Base-by-base conservation (phyloP, 2,113 vertebrate species). In the Trogon surrucura region DNA sequence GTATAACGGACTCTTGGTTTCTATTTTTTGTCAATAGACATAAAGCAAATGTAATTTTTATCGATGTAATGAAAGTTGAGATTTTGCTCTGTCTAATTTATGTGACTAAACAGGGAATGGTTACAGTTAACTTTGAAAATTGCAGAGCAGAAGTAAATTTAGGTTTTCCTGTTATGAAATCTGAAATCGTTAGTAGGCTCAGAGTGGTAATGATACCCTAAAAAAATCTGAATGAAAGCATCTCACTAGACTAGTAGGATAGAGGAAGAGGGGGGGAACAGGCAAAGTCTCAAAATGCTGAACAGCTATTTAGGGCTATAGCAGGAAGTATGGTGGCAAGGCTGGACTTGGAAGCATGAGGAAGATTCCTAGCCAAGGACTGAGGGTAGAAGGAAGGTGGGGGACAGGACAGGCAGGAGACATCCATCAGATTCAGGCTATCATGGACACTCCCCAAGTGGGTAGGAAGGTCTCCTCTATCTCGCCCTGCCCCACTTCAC, bases 91-190 rank as follows among this genome's bases (percentile, higher is more conserved):
- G 17, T 82, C 86, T 47, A 51, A 34, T 74, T 83, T 86, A 21
- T 26, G 4, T 92, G 27, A 75, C 48, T 81, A 56, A 87, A n/a
- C 14, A 57, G 34, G 60, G 50, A 89, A 51, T 25, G 9, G 11
- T 29, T 81, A 56, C 48, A 65, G 20, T 60, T 71, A 79, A 79
- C 57, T 82, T 58, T 38, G 27, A 89, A 74, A 89, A 64, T 29
- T 48, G 45, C 29, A 80, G 50, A 89, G 16, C 16, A 80, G 53
- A 80, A 85, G 36, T 30, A 48, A 65, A 85, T 50, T 80, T 93
- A 44, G 15, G 5, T 87, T 87, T n/a, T 74, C 53, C 44, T 87
- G 22, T 84, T 85, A 81, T 16, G 48, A 94, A 96, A 89, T 56
- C 26, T 54, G 44, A 91, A 92, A 72, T 80, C 92, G 18, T 54